Percentiles rank a stretch among this genome's conserved stretches.
phyloP scores from a whole-genome alignment of 1,140 invertebrate species.

The Ostrea edulis region DNA sequence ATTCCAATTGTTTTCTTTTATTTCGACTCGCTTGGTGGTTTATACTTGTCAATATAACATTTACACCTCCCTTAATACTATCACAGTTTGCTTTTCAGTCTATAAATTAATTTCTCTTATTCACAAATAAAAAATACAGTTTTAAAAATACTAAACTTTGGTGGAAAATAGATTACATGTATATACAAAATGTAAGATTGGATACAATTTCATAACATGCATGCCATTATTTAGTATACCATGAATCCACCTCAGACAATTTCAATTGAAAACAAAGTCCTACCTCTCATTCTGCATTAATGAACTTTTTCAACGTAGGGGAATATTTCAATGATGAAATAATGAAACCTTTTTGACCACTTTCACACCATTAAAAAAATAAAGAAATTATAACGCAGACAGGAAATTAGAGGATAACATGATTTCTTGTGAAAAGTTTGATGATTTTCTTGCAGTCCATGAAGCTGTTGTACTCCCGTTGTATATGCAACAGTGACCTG shows the following conservation, averaged over 20 bases:
- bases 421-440: conserved; percentile 68
- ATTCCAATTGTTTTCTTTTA: not conserved
- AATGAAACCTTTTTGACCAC: conserved; percentile 16
- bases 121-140: conserved; percentile 11
- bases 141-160: not conserved
- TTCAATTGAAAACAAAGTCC: not conserved
- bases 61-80: not conserved
- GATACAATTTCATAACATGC: too few relatives aligned
- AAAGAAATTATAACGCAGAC: not conserved
- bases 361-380: not conserved
- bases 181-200: not conserved
- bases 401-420: conserved; percentile 57
- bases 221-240: not conserved
- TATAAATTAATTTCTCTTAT: not conserved
- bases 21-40: not conserved
- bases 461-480: conserved; percentile 61
- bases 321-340: not conserved
- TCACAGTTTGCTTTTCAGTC: conserved; percentile 25
- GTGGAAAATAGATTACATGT: not conserved
- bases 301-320: not conserved
- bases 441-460: conserved; percentile 62
- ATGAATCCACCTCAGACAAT: not conserved
- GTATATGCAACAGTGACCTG: conserved; percentile 54
- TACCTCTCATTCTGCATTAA: not conserved
- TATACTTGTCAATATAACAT: too few relatives aligned